Conservation (phyloP, 2,888 invertebrate species). For the Protonemura montana region DNA sequence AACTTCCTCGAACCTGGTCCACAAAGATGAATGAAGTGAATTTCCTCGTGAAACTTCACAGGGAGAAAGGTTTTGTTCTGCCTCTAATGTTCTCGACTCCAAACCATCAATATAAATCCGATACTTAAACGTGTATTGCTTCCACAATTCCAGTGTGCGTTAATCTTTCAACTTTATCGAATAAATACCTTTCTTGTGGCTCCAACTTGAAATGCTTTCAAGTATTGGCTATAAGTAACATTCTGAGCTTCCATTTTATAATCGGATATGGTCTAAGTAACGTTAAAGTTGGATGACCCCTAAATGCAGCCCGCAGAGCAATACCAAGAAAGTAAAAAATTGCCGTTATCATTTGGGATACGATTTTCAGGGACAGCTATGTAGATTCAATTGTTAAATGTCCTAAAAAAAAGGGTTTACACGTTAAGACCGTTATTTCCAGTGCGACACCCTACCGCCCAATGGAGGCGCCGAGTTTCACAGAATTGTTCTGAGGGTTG, state of each 20-base stretch:
- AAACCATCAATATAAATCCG: not conserved
- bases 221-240: not conserved
- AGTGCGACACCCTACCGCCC: too few relatives aligned
- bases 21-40: not conserved
- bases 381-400: too few relatives aligned
- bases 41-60: not conserved
- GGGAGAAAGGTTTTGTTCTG: not conserved
- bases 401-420: too few relatives aligned
- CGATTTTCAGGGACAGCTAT: too few relatives aligned
- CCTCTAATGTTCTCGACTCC: not conserved
- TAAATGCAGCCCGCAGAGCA: too few relatives aligned
- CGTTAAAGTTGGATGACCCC: too few relatives aligned
- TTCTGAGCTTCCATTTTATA: too few relatives aligned
- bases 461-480: not conserved
- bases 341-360: too few relatives aligned
- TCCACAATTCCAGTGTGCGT: not conserved
- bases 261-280: too few relatives aligned
- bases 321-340: too few relatives aligned
- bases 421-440: too few relatives aligned
- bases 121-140: conserved; percentile 1
- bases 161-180: not conserved
- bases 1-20: not conserved
- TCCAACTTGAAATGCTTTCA: not conserved
- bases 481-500: not conserved
- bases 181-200: not conserved